Evolutionary conservation across 2,797 vertebrate species (phyloP), one percentile per base, ranked within the genome.

Genomic region (Pagetopsis macropterus): DNA sequence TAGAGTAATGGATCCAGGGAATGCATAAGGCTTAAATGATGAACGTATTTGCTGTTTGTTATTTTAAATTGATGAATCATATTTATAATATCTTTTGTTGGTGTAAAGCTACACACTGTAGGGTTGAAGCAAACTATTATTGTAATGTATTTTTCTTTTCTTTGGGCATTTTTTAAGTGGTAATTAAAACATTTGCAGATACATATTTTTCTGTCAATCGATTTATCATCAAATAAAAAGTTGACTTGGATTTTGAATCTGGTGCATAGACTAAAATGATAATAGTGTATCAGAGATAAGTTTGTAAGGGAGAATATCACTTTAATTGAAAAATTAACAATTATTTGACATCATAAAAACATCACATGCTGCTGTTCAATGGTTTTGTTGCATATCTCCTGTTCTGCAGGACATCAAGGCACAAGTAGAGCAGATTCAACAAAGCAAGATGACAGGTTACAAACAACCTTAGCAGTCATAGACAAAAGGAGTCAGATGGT

Each of bases 401-500:
- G 37, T 63, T 79, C 75, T 83, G 67, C 17, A 74, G n/a, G 48
- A 67, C 54, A 58, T 83, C 65, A 65, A 50, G 41, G 60, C 60
- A 41, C 61, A 79, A 77, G 75, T 75, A 81, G 59, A 73, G 45
- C 66, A 81, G 61, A 77, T 72, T 48, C 66, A 82, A 48, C 16
- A 67, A 70, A 70, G 55, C 66, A 75, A 77, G 65, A 81, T 67
- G 40, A 71, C 16, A 64, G 72, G 75, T 67, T 69, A 63, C 56
- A 76, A 71, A 79, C 50, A 73, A 55, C 58, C 74, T 69, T 61
- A 52, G 12, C 59, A 66, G 23, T 37, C n/a, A n/a, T 1, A 64
- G 46, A 82, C 58, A 71, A 70, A 75, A 72, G 41, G 51, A 44
- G 52, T 27, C 27, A 69, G 41, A 52, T 52, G 72, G 27, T 2